These are phyloP conservation scores for Dendroctonus valens DNA, from an alignment of 1,140 invertebrate species.

Conservation along the genomic window DNA sequence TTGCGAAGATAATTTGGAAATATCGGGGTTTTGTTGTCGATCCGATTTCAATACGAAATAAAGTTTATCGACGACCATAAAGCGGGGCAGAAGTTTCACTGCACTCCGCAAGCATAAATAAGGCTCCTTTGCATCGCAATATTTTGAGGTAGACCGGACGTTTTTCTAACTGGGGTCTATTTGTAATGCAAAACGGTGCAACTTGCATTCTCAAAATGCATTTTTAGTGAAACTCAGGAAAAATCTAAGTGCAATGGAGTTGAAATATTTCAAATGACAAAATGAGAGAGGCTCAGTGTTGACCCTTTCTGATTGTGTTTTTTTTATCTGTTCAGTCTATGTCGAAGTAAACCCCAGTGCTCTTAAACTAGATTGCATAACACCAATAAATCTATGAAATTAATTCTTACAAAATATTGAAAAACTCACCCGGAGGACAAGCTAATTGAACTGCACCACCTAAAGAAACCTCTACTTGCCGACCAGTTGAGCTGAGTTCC, in stretches of 20 bases:
- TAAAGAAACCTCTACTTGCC: slow-evolving; percentile 73
- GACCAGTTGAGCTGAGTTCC: slow-evolving; percentile 54
- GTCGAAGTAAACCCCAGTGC: too few species aligned
- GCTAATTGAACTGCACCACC: slow-evolving; percentile 81
- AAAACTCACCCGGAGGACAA: slow-evolving; percentile 67
- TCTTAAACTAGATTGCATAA: too few species aligned
- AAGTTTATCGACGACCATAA: slow-evolving; percentile 4
- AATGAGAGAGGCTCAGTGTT: too few species aligned
- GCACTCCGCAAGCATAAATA: slow-evolving; percentile 6
- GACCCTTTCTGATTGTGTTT: too few species aligned
- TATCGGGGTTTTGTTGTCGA: slow-evolving; percentile 20
- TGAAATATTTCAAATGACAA: too few species aligned
- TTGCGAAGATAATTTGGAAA: slow-evolving; percentile 10
- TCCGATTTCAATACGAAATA: slow-evolving; percentile 23
- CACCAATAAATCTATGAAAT: not conserved
- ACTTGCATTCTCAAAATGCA: too few species aligned
- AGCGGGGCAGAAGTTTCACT: not conserved
- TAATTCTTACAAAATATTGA: not conserved
- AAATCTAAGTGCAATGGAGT: too few species aligned
- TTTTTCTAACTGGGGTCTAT: too few species aligned
- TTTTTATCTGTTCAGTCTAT: too few species aligned
- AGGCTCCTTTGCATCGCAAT: not conserved
- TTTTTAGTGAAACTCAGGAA: too few species aligned
- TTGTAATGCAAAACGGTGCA: too few species aligned
- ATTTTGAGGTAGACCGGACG: too few species aligned